These are phyloP conservation scores for Linnaemya tessellans DNA, from an alignment of 2,888 invertebrate species.

Conservation along the genomic window DNA sequence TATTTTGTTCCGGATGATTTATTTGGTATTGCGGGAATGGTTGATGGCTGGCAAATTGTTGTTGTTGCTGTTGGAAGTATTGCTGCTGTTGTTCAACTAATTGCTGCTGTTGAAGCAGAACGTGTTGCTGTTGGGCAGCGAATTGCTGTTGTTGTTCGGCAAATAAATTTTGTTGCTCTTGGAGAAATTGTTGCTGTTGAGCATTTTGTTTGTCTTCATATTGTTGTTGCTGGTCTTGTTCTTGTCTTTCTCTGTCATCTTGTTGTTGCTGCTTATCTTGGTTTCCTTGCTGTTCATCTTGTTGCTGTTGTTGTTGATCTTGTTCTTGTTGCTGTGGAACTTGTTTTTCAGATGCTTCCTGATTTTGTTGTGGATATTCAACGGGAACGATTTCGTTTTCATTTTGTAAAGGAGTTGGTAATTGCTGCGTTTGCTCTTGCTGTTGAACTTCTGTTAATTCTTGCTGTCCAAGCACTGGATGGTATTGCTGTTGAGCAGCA, in stretches of 20 bases:
- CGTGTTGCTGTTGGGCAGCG: slow-evolving; percentile 63
- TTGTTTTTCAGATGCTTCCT: slow-evolving; percentile 18
- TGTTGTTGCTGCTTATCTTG: slow-evolving; percentile 2
- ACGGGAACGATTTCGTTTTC: slow-evolving; percentile 75
- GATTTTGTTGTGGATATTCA: slow-evolving; percentile 75
- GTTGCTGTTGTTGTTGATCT: slow-evolving; percentile 55
- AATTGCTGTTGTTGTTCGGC: slow-evolving; percentile 70
- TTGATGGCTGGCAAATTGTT: slow-evolving; percentile 37
- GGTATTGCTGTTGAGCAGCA: slow-evolving; percentile 32
- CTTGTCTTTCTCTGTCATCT: slow-evolving; percentile 35
- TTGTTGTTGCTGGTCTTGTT: slow-evolving; percentile 49
- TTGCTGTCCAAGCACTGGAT: slow-evolving; percentile 46
- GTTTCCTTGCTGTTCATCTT: slow-evolving; percentile 56
- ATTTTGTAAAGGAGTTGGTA: slow-evolving; percentile 52
- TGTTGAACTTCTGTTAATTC: slow-evolving; percentile 51
- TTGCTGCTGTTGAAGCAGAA: slow-evolving; percentile 58
- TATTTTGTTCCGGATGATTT: slow-evolving; percentile 55
- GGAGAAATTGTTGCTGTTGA: slow-evolving; percentile 33
- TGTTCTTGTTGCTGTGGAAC: slow-evolving; percentile 62
- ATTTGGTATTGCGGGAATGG: slow-evolving; percentile 74
- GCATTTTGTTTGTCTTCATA: slow-evolving; percentile 49
- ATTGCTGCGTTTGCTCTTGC: slow-evolving; percentile 57
- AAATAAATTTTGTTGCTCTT: slow-evolving; percentile 54
- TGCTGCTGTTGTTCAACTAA: slow-evolving; percentile 60
- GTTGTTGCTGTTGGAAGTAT: slow-evolving; percentile 60